Base-by-base conservation (phyloP, 1,140 invertebrate species). In the Platyscapa corneri region DNA sequence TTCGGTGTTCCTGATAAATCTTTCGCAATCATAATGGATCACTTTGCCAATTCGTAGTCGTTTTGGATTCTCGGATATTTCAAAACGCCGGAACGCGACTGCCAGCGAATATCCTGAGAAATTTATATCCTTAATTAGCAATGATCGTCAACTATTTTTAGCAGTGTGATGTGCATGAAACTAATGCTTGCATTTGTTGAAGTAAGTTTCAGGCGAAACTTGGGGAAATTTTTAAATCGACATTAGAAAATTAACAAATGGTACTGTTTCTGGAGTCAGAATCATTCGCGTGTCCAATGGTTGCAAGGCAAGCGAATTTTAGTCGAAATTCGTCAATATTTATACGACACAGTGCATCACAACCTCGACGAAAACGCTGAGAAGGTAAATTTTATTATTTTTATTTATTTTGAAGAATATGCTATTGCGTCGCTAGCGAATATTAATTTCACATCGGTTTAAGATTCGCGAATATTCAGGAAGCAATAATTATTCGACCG, bases 1-100 rank as follows among this genome's bases (percentile, higher is more conserved):
- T 65, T 53, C 53, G 30, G 18, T 81, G 70, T 76, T 85, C 23
- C 37, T 67, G 78, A 72, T 32, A 76, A 30, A 78, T 70, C 20
- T 76, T 53, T 78, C 16, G 1, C 60, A 14, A 18, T 23, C 32
- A 42, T 76, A 85, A 85, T 76, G 84, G 78, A 82, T 82, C 30
- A 49, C 65, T 34, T 60, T 34, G 42, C 10, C 34, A 34, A 60
- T 60, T 75, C 49, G 7, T 49, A 39, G 30, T 37, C 60, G 7
- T 53, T 23, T 67, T 64, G n/a, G 6, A 34, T 83, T 76, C 39
- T 60, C n/a, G 27, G 12, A 46, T 67, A 37, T 80, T 80, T 8
- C 27, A 10, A 80, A 30, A 39, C 12, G 5, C 37, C 46, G 1
- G 16, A 23, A 18, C 5, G 5, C 14, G 7, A 53, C 16, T 77